These are phyloP conservation scores for Sepioteuthis lessoniana DNA, from an alignment of 2,888 invertebrate species.

Conservation along the genomic window DNA sequence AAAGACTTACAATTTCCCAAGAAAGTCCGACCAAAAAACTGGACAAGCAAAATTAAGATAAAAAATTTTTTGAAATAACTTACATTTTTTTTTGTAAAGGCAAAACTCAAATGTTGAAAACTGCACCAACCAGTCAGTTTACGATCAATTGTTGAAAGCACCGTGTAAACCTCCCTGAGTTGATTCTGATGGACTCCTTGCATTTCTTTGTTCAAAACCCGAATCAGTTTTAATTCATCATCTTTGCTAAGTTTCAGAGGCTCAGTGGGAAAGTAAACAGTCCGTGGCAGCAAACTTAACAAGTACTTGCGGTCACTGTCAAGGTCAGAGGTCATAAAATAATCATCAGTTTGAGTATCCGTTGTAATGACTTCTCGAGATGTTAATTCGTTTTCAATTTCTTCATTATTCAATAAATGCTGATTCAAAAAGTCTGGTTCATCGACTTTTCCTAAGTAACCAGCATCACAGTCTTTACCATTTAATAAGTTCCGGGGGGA, in stretches of 20 bases:
- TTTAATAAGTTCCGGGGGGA: background rate
- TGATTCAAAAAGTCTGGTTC: conserved; percentile 49
- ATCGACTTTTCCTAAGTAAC: background rate
- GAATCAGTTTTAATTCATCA: conserved; percentile 62
- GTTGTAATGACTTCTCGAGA: conserved; percentile 41
- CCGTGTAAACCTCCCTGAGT: conserved; percentile 66
- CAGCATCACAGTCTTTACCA: background rate
- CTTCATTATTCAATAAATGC: conserved; percentile 49
- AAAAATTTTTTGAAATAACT: background rate
- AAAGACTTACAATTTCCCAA: no score
- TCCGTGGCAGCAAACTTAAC: conserved; percentile 56
- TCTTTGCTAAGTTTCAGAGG: conserved; percentile 59
- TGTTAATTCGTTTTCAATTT: conserved; percentile 54
- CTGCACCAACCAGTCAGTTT: conserved; percentile 64
- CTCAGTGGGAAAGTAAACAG: conserved; percentile 63
- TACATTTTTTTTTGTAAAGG: conserved; percentile 59
- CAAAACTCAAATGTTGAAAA: conserved; percentile 61
- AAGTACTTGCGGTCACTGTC: conserved; percentile 53
- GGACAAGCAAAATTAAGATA: background rate
- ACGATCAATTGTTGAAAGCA: conserved; percentile 64
- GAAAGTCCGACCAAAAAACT: no score
- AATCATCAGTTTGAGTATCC: conserved; percentile 47
- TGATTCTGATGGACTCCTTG: conserved; percentile 55
- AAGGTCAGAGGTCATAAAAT: conserved; percentile 34
- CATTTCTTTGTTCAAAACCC: conserved; percentile 63